These are phyloP conservation scores for Mamestra brassicae DNA, from an alignment of 2,888 invertebrate species.

Conservation along the genomic window DNA sequence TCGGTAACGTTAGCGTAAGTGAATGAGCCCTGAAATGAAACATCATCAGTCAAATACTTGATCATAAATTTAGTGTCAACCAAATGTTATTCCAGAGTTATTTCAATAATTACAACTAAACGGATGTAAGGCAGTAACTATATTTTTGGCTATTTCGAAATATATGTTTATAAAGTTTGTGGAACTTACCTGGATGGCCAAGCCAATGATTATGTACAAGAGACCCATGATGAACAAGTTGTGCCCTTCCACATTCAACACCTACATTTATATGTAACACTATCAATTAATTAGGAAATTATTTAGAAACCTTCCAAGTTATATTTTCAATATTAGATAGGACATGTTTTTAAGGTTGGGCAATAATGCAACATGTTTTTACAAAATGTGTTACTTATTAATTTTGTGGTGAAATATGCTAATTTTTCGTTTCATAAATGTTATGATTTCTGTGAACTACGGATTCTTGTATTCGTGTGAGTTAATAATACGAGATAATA, in stretches of 20 bases:
- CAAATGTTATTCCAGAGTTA: not conserved
- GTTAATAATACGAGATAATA: too few relatives aligned
- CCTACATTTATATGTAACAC: constrained; percentile 75
- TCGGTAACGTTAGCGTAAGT: constrained; percentile 68
- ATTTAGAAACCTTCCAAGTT: constrained; percentile 68
- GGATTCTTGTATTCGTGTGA: not conserved
- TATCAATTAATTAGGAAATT: constrained; percentile 79
- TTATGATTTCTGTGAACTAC: too few relatives aligned
- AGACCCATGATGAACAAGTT: constrained; percentile 79
- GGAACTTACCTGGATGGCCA: constrained; percentile 82
- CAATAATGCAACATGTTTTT: constrained; percentile 49
- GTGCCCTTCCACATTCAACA: constrained; percentile 57
- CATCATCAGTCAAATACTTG: not conserved
- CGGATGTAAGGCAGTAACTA: not conserved
- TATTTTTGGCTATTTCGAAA: not conserved
- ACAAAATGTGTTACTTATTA: constrained; percentile 5
- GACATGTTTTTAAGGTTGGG: constrained; percentile 68
- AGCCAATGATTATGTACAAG: constrained; percentile 78
- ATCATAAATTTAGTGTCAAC: not conserved
- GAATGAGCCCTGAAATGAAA: constrained; percentile 74
- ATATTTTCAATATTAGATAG: constrained; percentile 66
- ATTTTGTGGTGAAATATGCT: constrained; percentile 1
- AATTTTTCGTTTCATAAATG: too few relatives aligned
- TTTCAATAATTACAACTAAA: not conserved
- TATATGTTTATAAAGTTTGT: not conserved